phyloP scores from a whole-genome alignment of 2,113 vertebrate species.

The Helogale parvula region DNA sequence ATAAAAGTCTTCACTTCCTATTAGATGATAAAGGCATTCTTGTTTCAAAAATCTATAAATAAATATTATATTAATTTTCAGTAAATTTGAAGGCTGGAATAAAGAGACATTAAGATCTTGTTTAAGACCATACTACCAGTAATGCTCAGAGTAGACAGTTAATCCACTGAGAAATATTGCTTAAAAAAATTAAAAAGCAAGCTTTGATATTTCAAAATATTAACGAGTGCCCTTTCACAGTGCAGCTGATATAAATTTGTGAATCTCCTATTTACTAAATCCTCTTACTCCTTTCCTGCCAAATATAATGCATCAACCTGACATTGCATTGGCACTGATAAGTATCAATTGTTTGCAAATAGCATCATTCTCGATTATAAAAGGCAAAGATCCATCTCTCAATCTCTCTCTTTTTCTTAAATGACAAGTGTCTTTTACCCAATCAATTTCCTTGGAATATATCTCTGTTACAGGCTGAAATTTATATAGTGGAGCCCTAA shows the following conservation, averaged over 20 bases:
- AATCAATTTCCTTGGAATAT: not conserved
- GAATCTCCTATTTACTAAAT: not conserved
- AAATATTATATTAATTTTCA: not conserved
- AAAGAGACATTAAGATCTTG: not conserved
- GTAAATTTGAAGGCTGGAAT: not conserved
- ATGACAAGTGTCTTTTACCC: not conserved
- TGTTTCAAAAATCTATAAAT: not conserved
- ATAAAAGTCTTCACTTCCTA: not conserved
- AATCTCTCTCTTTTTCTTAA: not conserved
- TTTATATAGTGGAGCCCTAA: not conserved
- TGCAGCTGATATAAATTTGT: not conserved
- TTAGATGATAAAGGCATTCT: not conserved
- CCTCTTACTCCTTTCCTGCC: not conserved
- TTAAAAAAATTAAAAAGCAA: not conserved
- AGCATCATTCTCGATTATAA: not conserved
- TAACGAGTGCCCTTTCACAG: not conserved
- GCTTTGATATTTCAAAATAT: conserved; percentile 19
- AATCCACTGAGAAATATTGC: not conserved
- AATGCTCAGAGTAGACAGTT: not conserved
- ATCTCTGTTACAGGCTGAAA: not conserved
- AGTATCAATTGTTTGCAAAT: not conserved
- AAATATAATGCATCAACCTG: not conserved
- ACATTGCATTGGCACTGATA: not conserved
- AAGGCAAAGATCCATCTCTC: not conserved
- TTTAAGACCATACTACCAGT: not conserved